phyloP scores from a whole-genome alignment of 2,888 invertebrate genomes.

The Leucophenga montana region DNA sequence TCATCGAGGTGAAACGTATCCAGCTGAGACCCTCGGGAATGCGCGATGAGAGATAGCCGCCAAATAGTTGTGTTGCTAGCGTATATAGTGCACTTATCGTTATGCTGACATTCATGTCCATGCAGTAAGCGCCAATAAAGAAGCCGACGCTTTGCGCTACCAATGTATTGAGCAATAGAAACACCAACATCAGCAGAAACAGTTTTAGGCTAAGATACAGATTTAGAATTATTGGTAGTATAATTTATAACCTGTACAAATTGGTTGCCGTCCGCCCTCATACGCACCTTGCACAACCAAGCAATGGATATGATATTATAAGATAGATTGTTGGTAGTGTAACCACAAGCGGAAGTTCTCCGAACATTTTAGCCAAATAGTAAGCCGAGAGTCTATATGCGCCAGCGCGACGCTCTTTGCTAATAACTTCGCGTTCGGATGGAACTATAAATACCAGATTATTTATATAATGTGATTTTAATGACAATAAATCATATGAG shows the following conservation, averaged over 20 bases:
- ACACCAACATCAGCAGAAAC: conserved; percentile 80
- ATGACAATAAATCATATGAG: background rate
- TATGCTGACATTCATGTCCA: conserved; percentile 85
- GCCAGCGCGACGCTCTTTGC: conserved; percentile 85
- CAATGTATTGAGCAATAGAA: conserved; percentile 81
- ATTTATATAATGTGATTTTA: background rate
- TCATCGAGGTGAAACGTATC: conserved; percentile 84
- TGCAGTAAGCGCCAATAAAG: conserved; percentile 84
- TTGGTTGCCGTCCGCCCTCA: background rate
- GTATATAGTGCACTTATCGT: conserved; percentile 85
- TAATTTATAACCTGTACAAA: too few relatives aligned
- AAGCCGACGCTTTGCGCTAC: conserved; percentile 86
- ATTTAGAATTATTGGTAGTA: background rate
- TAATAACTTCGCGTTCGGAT: conserved; percentile 84
- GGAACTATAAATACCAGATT: conserved; percentile 77
- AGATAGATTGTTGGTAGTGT: conserved; percentile 84
- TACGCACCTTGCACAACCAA: conserved; percentile 74
- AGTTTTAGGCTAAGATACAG: conserved; percentile 74
- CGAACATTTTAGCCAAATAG: conserved; percentile 87
- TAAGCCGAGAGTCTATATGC: conserved; percentile 86
- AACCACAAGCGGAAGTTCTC: conserved; percentile 83
- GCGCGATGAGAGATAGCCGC: conserved; percentile 82
- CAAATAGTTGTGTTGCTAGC: conserved; percentile 83
- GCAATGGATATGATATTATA: conserved; percentile 84
- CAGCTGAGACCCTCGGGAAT: conserved; percentile 83